Evolutionary conservation across 2,888 invertebrate species (phyloP).

Genomic region (Odontocerum albicorne): DNA sequence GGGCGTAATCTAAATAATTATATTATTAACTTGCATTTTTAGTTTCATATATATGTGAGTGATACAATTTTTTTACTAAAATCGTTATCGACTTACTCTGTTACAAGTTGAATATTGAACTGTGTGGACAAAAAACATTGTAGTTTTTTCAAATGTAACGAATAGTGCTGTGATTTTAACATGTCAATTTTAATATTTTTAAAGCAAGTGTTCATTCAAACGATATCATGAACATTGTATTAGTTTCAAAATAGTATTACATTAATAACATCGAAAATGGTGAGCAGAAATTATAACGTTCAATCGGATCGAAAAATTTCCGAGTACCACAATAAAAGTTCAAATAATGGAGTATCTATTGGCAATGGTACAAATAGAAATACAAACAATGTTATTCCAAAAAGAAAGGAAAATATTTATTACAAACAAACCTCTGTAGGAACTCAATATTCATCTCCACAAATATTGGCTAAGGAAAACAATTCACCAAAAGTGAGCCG

Average conservation of each 20-base stretch:
- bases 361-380: slow-evolving; percentile 13
- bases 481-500: slow-evolving; percentile 16
- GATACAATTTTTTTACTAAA: no score
- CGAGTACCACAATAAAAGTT: slow-evolving; percentile 27
- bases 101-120: no score
- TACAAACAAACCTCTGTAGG: slow-evolving; percentile 34
- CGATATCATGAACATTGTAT: no score
- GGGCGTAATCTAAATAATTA: no score
- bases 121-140: no score
- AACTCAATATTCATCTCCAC: slow-evolving; percentile 28
- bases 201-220: no score
- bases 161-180: no score
- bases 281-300: slow-evolving; percentile 54
- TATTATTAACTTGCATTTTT: no score
- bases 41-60: no score
- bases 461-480: slow-evolving; percentile 10
- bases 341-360: slow-evolving; percentile 18
- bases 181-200: no score
- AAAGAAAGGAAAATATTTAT: slow-evolving; percentile 33
- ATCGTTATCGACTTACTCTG: no score
- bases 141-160: no score
- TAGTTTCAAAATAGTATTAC: not conserved
- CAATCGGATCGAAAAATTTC: slow-evolving; percentile 28
- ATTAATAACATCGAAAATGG: slow-evolving; percentile 44
- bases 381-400: slow-evolving; percentile 17